Evolutionary conservation across 2,797 vertebrate genomes (phyloP), one percentile per base, ranked within the genome.

Genomic region (Lateolabrax maculatus): DNA sequence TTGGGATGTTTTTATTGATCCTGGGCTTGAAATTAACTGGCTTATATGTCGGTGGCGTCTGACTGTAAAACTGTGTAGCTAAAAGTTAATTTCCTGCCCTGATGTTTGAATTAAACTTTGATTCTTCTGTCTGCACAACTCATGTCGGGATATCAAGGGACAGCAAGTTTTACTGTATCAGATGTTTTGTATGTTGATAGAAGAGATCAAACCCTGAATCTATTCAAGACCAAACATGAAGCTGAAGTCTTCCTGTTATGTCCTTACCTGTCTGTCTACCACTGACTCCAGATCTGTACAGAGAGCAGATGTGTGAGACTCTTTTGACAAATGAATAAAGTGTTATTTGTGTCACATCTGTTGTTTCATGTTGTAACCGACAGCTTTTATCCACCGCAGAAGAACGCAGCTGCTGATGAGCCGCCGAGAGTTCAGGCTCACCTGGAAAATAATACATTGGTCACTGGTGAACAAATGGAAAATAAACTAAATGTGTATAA

Each of bases 81-180:
- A 21, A 34, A 16, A 31, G 52, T 44, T 43, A 11, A 36, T 36
- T 34, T 43, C 15, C 12, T n/a, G 27, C 19, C 11, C 15, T 46
- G 5, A 9, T 31, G 21, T 51, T 21, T 64, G 29, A 31, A 64
- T 43, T 43, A 5, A 68, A 66, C 46, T 49, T 23, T 27, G 15
- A 43, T 18, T 31, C 34, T 46, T 44, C 23, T 10, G 23, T 66
- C 36, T 39, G 15, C 48, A 37, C 13, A 15, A 8, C n/a, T 71
- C n/a, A 7, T 43, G 37, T 56, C 10, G 8, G 79, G 79, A 85
- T 80, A 74, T 79, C 61, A 93, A 89, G 82, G 83, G 84, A 90
- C 64, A 6, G 70, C 2, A 6, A 58, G 60, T 79, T 63, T 76
- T 75, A 56, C 77, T 71, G 58, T 74, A 23, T 81, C 18, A 31